Base-by-base conservation (phyloP, 2,797 vertebrate genomes). In the Sebastes steindachneri region DNA sequence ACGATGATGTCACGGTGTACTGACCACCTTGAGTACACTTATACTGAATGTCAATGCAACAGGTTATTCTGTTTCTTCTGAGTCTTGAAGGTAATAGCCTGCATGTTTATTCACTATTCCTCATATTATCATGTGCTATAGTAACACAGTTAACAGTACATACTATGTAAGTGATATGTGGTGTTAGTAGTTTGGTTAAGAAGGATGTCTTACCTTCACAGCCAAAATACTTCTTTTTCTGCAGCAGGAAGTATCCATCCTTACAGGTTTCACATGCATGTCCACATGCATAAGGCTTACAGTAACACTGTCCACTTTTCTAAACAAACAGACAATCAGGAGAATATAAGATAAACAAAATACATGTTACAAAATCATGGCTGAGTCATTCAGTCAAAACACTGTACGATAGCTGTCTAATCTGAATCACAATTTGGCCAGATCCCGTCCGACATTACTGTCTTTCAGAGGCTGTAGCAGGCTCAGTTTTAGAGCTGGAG, bases 191-290 rank as follows among this genome's bases (percentile, higher is more conserved):
- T 48, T 60, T 57, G 26, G 5, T 45, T 17, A 33, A 60, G 5
- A 26, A 48, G 4, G 14, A 23, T 19, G 8, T 85, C 86, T 90
- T 94, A 99, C 98, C 97, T 97, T 82, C 95, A 92, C 98, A 99
- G 28, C 98, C 98, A 89, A 99, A 98, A 88, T 99, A 99, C 82
- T 96, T 96, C 45, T 91, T 96, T 69, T 95, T 95, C 92, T 97
- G 94, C 17, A 97, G 87, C 88, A 94, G 91, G 86, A 96, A 98
- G 93, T 96, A 97, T 35, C 97, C 97, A 7, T 96, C 94, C 87
- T 96, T 94, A 35, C 98, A 99, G 15, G 93, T 94, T 79, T 94
- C 94, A 87, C 98, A 99, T 21, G 89, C 75, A 65, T 89, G 91
- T 17, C 97, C 96, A 72, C 94, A 96, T 19, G 96, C 94, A 3